Evolutionary conservation across 1,140 invertebrate species (phyloP), one percentile per base, ranked within the genome.

Genomic region (Bombus cullumanus): DNA sequence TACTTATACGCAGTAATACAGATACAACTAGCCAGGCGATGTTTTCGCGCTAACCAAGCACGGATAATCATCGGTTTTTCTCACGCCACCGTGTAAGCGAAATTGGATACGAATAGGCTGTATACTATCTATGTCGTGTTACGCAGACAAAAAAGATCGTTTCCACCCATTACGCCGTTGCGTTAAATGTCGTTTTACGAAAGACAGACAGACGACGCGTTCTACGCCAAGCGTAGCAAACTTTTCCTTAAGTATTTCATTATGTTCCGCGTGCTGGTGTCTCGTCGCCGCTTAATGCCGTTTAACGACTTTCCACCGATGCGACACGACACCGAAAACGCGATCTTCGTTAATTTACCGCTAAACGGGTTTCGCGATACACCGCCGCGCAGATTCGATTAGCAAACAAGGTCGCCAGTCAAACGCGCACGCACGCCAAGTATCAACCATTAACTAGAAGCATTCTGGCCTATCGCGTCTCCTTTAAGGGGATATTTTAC

Each of bases 11-110:
- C 15, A 8, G 64, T 66, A n/a, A 62, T n/a, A n/a, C 28, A 31
- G 13, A n/a, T 15, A 31, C 13, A 31, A 66, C 62, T 47, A 37
- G 9, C 53, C 62, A 75, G 47, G 37, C 47, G 74, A 64, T 78
- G 64, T 89, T 89, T 89, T 89, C 87, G 80, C 31, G 85, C 53
- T 81, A 83, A 76, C n/a, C 73, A 74, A 71, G n/a, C 74, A 39
- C 76, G 39, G 25, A 83, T 88, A 81, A 82, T 85, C 68, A 59
- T 85, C 34, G 28, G 47, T 12, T 81, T 8, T 47, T 39, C 25
- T 71, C 57, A 4, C 37, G n/a, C 31, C 31, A 66, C 1, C 34
- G 28, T 64, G 39, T 73, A 53, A 69, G 25, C 8, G 43, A 43
- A 28, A 66, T 68, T n/a, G 64, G 25, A 68, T 25, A 15, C 59